Conservation (phyloP, 2,888 invertebrate species). For the Trichopria drosophilae region DNA sequence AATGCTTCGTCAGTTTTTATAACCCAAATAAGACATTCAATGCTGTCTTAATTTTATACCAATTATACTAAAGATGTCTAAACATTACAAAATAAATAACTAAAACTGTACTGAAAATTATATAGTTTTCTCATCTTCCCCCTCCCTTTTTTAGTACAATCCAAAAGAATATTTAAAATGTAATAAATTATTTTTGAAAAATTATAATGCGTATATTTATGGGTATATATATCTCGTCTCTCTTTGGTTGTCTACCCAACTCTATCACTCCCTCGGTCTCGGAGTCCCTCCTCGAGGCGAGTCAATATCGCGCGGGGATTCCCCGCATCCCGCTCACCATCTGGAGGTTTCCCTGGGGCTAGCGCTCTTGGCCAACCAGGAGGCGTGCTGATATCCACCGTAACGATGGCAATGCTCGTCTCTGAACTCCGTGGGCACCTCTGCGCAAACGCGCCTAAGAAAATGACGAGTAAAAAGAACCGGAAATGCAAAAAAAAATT, state of each 20-base stretch:
- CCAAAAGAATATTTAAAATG: too few relatives aligned
- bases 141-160: conserved; percentile 4
- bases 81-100: too few relatives aligned
- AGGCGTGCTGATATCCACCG: conserved; percentile 54
- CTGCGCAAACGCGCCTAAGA: too few relatives aligned
- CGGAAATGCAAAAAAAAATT: too few relatives aligned
- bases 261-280: conserved; percentile 17
- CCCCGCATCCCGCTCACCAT: conserved; percentile 31
- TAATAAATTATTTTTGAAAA: too few relatives aligned
- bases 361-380: conserved; percentile 50
- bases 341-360: conserved; percentile 28
- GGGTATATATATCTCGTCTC: conserved; percentile 11
- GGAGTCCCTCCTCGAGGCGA: conserved; percentile 44
- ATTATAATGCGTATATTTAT: conserved; percentile 12
- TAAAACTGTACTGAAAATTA: too few relatives aligned
- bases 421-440: conserved; percentile 3
- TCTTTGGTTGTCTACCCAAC: conserved; percentile 10
- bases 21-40: too few relatives aligned
- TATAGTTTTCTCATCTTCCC: too few relatives aligned
- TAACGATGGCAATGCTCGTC: conserved; percentile 57
- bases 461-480: too few relatives aligned
- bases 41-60: too few relatives aligned
- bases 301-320: conserved; percentile 49
- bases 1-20: too few relatives aligned
- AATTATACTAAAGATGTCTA: too few relatives aligned